phyloP scores from a whole-genome alignment of 2,113 vertebrate species.

The Chaetura pelagica region DNA sequence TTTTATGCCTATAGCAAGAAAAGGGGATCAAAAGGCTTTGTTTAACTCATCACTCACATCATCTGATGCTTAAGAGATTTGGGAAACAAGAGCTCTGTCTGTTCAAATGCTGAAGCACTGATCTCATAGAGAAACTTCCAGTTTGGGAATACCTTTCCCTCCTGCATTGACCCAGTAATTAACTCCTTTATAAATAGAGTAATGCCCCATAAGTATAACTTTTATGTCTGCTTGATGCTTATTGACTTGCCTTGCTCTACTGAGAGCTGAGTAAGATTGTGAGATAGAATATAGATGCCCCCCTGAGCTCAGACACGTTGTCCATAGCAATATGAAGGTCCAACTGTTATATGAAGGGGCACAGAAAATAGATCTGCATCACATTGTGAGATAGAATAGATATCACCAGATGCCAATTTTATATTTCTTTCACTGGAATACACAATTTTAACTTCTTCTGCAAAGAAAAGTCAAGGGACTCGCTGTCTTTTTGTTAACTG shows the following conservation, averaged over 20 bases:
- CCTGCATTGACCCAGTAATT: background rate
- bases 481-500: background rate
- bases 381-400: background rate
- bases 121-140: background rate
- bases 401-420: background rate
- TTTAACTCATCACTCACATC: background rate
- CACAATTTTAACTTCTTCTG: background rate
- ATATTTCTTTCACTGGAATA: background rate
- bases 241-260: background rate
- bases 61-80: background rate
- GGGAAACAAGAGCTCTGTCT: background rate
- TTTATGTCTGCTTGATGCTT: background rate
- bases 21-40: background rate
- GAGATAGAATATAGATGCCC: background rate
- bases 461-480: background rate
- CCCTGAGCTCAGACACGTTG: background rate
- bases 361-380: background rate
- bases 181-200: background rate
- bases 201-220: background rate
- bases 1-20: background rate
- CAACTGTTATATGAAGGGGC: background rate
- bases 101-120: background rate
- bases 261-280: background rate
- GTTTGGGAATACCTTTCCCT: background rate
- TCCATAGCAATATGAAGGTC: background rate